Evolutionary conservation across 2,888 invertebrate species (phyloP).

Genomic region (Drosophila phalerata): DNA sequence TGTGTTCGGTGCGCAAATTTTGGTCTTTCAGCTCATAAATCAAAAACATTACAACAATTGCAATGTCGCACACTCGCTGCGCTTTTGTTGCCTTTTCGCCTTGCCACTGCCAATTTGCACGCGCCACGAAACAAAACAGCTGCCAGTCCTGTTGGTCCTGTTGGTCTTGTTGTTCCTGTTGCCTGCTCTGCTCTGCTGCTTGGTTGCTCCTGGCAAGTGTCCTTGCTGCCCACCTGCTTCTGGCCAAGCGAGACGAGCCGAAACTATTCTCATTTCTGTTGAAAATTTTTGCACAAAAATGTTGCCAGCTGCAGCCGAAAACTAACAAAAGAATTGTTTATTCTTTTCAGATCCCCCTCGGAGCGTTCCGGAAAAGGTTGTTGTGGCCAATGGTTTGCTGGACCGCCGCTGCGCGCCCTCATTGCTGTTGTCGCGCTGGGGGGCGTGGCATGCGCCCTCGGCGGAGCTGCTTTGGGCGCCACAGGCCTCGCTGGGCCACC

Average conservation of each 20-base stretch:
- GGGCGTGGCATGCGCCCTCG: conserved; percentile 85
- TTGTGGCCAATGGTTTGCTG: conserved; percentile 86
- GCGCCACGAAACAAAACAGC: conserved; percentile 68
- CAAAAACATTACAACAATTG: conserved; percentile 78
- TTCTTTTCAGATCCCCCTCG: conserved; percentile 84
- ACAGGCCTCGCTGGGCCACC: conserved; percentile 85
- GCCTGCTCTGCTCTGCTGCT: neutral
- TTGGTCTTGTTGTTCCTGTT: neutral
- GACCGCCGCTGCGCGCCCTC: conserved; percentile 85
- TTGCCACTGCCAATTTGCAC: conserved; percentile 69
- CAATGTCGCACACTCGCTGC: conserved; percentile 56
- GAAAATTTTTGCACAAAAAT: conserved; percentile 18
- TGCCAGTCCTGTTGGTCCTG: conserved; percentile 38
- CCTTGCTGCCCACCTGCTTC: conserved; percentile 61
- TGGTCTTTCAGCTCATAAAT: conserved; percentile 73
- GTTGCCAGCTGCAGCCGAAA: conserved; percentile 33
- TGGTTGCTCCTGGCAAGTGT: conserved; percentile 36
- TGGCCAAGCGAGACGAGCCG: neutral
- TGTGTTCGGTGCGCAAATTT: conserved; percentile 74
- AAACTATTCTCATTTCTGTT: conserved; percentile 16
- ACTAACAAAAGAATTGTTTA: conserved; percentile 51
- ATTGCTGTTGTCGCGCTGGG: conserved; percentile 85
- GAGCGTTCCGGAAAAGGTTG: conserved; percentile 86
- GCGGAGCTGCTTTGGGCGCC: conserved; percentile 85
- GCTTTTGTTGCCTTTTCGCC: conserved; percentile 54